phyloP scores from a whole-genome alignment of 2,113 vertebrate genomes.

The Suricata suricatta region DNA sequence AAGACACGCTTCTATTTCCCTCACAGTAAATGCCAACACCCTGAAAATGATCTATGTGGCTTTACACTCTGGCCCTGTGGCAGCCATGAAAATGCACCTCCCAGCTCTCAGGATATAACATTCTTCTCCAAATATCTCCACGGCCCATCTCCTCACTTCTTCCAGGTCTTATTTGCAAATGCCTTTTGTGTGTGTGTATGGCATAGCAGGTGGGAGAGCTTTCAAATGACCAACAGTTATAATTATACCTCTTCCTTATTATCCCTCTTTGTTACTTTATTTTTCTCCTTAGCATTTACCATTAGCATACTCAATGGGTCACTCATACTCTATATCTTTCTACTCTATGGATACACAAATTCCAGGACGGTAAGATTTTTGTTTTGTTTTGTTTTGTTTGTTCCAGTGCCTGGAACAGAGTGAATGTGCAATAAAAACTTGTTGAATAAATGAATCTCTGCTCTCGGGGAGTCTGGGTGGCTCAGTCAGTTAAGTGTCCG shows the following conservation, averaged over 20 bases:
- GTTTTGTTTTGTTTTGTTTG: no score
- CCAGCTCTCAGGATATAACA: background rate
- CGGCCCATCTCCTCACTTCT: background rate
- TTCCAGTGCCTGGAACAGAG: background rate
- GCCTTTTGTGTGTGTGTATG: background rate
- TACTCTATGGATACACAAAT: background rate
- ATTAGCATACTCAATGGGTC: background rate
- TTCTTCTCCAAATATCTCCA: background rate
- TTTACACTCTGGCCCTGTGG: background rate
- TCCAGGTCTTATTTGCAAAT: background rate
- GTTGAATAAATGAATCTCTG: background rate
- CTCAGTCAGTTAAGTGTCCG: no score
- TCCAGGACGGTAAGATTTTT: background rate
- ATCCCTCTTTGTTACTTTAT: background rate
- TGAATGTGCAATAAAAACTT: background rate
- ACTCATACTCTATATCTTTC: background rate
- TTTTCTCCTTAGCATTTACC: background rate
- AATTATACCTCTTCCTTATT: background rate
- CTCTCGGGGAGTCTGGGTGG: background rate
- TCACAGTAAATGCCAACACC: background rate
- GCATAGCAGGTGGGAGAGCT: background rate
- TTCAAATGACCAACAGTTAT: background rate
- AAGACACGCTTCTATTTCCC: background rate
- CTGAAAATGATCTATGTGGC: background rate
- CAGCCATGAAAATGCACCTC: background rate